These are phyloP conservation scores for Hystrix cristata DNA, from an alignment of 2,113 vertebrate genomes.

Conservation along the genomic window DNA sequence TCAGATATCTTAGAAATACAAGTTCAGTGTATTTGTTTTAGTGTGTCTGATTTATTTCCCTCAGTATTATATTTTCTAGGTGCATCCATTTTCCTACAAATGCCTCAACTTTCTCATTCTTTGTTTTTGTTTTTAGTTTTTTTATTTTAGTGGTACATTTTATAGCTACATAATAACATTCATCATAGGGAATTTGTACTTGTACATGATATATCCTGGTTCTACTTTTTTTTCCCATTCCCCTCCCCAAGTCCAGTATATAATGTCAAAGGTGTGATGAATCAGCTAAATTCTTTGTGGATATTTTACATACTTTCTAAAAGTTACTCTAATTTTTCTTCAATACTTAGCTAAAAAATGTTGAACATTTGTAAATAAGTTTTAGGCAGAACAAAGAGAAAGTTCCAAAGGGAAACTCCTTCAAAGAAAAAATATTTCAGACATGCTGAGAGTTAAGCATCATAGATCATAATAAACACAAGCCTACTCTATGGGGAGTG, in stretches of 20 bases:
- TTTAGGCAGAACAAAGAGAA: slow-evolving; percentile 37
- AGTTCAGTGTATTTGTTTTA: background rate
- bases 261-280: slow-evolving; percentile 18
- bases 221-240: too few species aligned
- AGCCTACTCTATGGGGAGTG: background rate
- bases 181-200: too few species aligned
- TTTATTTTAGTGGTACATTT: too few species aligned
- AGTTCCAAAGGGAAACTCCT: slow-evolving; percentile 34
- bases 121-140: too few species aligned
- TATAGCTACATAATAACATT: too few species aligned
- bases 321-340: slow-evolving; percentile 38
- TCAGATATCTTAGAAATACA: slow-evolving; percentile 21
- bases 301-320: slow-evolving; percentile 42
- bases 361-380: slow-evolving; percentile 6
- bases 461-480: background rate
- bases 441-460: background rate
- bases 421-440: slow-evolving; percentile 41
- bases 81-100: too few species aligned
- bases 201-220: too few species aligned
- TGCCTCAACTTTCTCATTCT: too few species aligned
- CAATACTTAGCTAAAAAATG: slow-evolving; percentile 32
- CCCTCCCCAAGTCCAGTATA: background rate
- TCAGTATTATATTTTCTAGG: too few species aligned
- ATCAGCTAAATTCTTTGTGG: slow-evolving; percentile 10
- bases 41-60: too few species aligned